Conservation (phyloP, 2,888 invertebrate species). For the Spialia ferax region DNA sequence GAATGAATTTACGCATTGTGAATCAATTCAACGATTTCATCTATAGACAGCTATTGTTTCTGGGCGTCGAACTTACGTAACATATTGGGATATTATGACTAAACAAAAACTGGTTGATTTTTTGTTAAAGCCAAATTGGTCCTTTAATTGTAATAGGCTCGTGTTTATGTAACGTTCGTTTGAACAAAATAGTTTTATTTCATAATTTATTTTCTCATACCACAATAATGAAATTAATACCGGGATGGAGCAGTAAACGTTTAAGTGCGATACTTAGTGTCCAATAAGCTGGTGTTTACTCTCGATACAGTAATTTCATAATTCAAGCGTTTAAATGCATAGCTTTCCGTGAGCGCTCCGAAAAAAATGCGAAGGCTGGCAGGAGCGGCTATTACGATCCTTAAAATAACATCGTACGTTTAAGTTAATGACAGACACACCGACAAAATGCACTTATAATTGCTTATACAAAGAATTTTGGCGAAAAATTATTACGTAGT, state of each 20-base stretch:
- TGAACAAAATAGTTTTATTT: background rate
- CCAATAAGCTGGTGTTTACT: conserved; percentile 72
- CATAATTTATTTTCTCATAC: background rate
- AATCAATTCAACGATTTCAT: conserved; percentile 83
- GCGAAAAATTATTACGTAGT: conserved; percentile 80
- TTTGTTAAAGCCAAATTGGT: conserved; percentile 67
- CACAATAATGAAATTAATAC: background rate
- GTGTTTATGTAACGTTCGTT: conserved; percentile 23
- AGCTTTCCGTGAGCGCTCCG: conserved; percentile 80
- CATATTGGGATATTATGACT: conserved; percentile 74
- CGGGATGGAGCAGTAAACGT: conserved; percentile 7
- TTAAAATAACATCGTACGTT: conserved; percentile 87
- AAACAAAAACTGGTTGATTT: conserved; percentile 68
- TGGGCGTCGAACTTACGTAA: conserved; percentile 78
- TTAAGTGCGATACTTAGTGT: conserved; percentile 43
- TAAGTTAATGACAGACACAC: conserved; percentile 86
- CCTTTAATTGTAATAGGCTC: conserved; percentile 44
- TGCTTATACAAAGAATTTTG: conserved; percentile 83
- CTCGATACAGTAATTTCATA: conserved; percentile 85
- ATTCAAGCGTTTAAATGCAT: conserved; percentile 86
- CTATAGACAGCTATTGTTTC: conserved; percentile 79
- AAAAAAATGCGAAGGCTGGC: conserved; percentile 77
- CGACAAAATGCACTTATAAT: conserved; percentile 85
- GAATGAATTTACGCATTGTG: conserved; percentile 85
- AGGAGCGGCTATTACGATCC: conserved; percentile 80